These are phyloP conservation scores for Recurvirostra avosetta DNA, from an alignment of 2,113 vertebrate species.

Conservation along the genomic window DNA sequence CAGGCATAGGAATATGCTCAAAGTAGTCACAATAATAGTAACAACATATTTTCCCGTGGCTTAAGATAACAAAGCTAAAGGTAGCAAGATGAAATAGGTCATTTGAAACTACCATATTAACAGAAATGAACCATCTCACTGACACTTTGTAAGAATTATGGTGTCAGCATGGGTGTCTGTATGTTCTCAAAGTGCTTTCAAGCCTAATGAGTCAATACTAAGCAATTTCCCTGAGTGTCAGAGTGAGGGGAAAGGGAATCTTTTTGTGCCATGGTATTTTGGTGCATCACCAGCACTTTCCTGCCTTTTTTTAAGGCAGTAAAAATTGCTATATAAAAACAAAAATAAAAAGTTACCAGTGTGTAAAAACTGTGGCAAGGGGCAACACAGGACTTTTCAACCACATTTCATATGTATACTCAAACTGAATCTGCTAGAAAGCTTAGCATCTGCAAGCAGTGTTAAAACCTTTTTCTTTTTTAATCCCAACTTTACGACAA, in stretches of 20 bases:
- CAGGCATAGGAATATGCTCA: background rate
- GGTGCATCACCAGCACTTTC: background rate
- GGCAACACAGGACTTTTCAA: background rate
- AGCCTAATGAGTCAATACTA: background rate
- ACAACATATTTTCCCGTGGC: background rate
- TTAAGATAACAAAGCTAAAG: constrained; percentile 2
- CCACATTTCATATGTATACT: background rate
- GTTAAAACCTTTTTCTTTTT: background rate
- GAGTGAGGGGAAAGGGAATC: background rate
- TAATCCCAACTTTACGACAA: background rate
- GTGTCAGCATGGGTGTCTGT: background rate
- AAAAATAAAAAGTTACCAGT: background rate
- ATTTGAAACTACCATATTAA: background rate
- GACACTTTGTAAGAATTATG: background rate
- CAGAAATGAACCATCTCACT: background rate
- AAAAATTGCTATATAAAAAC: background rate
- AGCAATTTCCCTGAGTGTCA: background rate
- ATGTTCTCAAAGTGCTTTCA: background rate
- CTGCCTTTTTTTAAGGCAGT: background rate
- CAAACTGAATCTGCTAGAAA: background rate
- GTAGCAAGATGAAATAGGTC: background rate
- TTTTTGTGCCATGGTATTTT: background rate
- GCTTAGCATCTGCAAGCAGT: background rate
- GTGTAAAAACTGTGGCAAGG: background rate
- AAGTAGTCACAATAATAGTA: background rate